Evolutionary conservation across 2,888 invertebrate genomes (phyloP), one percentile per base, ranked within the genome.

Genomic region (Agrochola circellaris): DNA sequence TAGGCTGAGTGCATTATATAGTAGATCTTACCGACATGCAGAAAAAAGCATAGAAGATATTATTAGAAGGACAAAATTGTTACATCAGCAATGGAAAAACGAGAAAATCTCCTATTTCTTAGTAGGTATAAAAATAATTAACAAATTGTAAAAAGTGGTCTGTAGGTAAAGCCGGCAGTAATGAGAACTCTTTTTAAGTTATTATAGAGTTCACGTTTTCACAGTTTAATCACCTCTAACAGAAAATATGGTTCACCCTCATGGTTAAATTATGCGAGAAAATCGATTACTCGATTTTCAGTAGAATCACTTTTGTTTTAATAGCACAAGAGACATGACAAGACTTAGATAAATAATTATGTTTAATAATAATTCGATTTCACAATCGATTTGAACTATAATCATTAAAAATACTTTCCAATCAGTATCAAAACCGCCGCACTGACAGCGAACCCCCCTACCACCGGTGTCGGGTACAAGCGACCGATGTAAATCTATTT

Each of bases 401-500:
- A 30, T 23, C 4, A 64, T 7, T 23, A 23, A 20, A 58, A 30
- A 48, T 3, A 7, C 17, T n/a, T n/a, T 17, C 66, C 38, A 75
- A 74, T 69, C 67, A 65, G 82, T 83, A 89, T 79, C 82, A 77
- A 83, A 86, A 60, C 60, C 76, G 38, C 6, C 2, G 11, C n/a
- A 51, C 65, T 38, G 60, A 60, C 75, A 62, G 69, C 45, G 75
- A 82, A 64, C 84, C 73, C 69, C 15, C 42, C 45, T 11, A 13
- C 56, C 13, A 58, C 68, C 80, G 68, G 73, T 70, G 79, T 73
- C 65, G 73, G 82, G 71, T 70, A 82, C 77, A 82, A 84, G 77
- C 86, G 91, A 87, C 91, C 92, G 93, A 94, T 93, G 93, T 94
- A 93, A 95, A 95, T 94, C 93, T 95, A 96, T 96, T 96, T 95